phyloP scores from a whole-genome alignment of 2,797 vertebrate species.

The Sebastolobus altivelis region DNA sequence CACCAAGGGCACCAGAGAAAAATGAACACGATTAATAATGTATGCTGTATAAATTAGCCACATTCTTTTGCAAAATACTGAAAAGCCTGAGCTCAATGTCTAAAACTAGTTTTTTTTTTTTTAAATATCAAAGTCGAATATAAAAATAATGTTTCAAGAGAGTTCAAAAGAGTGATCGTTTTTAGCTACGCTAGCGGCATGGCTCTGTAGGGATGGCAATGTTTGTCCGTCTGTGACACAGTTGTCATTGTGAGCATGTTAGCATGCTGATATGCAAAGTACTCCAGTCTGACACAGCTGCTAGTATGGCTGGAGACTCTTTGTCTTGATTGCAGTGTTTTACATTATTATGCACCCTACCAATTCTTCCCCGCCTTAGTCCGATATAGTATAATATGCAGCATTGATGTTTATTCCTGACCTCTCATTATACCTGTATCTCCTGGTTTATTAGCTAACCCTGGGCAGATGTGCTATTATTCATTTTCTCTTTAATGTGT shows the following conservation, averaged over 20 bases:
- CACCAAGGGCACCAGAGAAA: constrained; percentile 56
- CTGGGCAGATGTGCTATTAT: not conserved
- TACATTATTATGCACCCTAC: not conserved
- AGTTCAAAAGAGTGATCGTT: not conserved
- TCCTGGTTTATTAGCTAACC: not conserved
- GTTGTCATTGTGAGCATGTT: not conserved
- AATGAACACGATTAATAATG: constrained; percentile 66
- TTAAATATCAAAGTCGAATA: constrained; percentile 3
- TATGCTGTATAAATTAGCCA: constrained; percentile 56
- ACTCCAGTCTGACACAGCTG: too few relatives aligned
- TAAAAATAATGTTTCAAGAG: not conserved
- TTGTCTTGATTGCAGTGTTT: not conserved
- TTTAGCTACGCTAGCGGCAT: not conserved
- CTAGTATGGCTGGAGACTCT: not conserved
- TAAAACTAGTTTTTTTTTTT: constrained; percentile 16
- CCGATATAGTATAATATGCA: not conserved
- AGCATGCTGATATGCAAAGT: not conserved
- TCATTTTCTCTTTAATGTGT: constrained; percentile 1
- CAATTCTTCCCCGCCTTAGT: not conserved
- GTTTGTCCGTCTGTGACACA: not conserved
- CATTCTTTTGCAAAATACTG: constrained; percentile 30
- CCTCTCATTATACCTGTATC: not conserved
- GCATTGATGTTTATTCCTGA: not conserved
- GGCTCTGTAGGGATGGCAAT: not conserved
- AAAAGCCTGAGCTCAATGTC: constrained; percentile 28